Evolutionary conservation across 2,797 vertebrate species (phyloP).

Genomic region (Odontamblyopus lacepedii): DNA sequence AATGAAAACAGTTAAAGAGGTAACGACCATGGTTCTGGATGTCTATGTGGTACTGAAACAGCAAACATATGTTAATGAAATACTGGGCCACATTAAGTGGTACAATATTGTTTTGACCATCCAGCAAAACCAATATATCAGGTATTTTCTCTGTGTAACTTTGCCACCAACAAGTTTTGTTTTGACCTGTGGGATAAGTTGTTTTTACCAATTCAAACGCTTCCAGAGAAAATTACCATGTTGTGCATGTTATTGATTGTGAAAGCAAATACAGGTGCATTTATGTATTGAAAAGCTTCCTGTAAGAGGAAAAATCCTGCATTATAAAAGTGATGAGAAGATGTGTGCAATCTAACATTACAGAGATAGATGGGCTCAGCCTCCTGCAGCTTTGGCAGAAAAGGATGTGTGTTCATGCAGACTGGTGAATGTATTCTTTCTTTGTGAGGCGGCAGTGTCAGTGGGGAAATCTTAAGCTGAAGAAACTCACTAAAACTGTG

Average conservation of each 20-base stretch:
- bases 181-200: neutral
- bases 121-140: neutral
- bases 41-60: too few relatives aligned
- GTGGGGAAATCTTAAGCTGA: conserved; percentile 56
- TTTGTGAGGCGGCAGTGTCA: conserved; percentile 43
- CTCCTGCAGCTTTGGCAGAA: conserved; percentile 43
- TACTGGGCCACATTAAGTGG: neutral
- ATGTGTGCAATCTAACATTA: conserved; percentile 13
- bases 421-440: conserved; percentile 57
- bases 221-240: conserved; percentile 1
- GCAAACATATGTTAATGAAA: neutral
- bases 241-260: neutral
- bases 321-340: conserved; percentile 5
- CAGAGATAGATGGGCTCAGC: conserved; percentile 22
- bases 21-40: too few relatives aligned
- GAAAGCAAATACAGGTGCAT: conserved; percentile 1
- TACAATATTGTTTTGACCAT: neutral
- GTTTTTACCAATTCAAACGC: neutral
- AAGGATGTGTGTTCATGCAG: conserved; percentile 29
- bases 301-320: neutral
- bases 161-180: neutral
- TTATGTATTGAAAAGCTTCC: neutral
- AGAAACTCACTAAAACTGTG: conserved; percentile 52
- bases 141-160: neutral
- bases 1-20: too few relatives aligned